These are phyloP conservation scores for Gambusia affinis DNA, from an alignment of 2,113 vertebrate genomes.

Conservation along the genomic window DNA sequence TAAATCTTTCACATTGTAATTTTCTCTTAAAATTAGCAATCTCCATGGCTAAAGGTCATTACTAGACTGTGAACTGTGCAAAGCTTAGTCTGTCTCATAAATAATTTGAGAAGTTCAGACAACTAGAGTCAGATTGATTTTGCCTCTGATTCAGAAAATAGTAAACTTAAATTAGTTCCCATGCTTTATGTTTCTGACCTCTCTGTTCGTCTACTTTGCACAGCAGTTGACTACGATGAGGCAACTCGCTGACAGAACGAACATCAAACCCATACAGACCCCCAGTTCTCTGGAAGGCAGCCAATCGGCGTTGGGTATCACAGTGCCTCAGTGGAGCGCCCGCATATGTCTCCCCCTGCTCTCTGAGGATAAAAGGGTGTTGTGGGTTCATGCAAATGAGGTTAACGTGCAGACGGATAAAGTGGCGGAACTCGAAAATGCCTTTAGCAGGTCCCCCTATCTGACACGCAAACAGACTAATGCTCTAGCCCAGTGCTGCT, in stretches of 20 bases:
- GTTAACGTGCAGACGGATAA: conserved; percentile 68
- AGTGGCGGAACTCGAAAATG: conserved; percentile 79
- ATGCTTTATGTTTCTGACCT: too few species aligned
- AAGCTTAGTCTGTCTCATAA: too few species aligned
- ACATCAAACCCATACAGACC: background rate
- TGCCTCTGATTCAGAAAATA: too few species aligned
- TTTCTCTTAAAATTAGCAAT: too few species aligned
- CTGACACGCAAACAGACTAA: conserved; percentile 79
- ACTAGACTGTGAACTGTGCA: too few species aligned
- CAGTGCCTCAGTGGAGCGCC: background rate
- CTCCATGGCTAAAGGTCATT: too few species aligned
- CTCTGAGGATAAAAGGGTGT: conserved; percentile 78
- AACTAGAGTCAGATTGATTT: too few species aligned
- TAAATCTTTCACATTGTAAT: too few species aligned
- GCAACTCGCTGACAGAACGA: background rate
- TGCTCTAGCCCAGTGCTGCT: conserved; percentile 79
- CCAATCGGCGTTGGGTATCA: background rate
- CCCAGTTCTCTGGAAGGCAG: background rate
- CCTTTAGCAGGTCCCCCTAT: conserved; percentile 87
- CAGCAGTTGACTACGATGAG: conserved; percentile 6
- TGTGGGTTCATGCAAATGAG: conserved; percentile 82
- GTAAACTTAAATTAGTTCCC: too few species aligned
- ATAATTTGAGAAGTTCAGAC: too few species aligned
- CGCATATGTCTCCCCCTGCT: conserved; percentile 81
- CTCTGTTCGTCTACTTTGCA: too few species aligned